Conservation (phyloP, 2,888 invertebrate genomes). For the Margaritifera margaritifera region DNA sequence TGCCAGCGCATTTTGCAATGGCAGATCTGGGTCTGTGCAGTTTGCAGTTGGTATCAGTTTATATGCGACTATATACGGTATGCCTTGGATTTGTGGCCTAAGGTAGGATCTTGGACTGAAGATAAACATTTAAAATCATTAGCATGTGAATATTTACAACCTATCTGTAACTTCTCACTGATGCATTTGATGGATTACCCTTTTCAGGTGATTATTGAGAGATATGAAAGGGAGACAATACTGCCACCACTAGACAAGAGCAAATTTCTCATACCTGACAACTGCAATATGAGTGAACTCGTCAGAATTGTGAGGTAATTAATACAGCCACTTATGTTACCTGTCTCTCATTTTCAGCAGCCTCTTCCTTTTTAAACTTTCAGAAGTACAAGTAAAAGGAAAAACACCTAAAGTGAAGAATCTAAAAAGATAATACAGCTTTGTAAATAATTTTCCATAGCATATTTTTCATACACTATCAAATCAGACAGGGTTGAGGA, state of each 20-base stretch:
- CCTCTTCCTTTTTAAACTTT: background rate
- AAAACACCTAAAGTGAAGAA: background rate
- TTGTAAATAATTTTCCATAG: no score
- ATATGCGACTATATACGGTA: no score
- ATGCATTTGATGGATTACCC: constrained; percentile 3
- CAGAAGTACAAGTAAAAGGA: background rate
- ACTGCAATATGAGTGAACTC: constrained; percentile 77
- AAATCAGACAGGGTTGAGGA: no score
- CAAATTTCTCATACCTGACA: constrained; percentile 77
- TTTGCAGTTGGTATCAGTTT: no score
- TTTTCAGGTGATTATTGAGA: constrained; percentile 75
- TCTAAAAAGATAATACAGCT: no score
- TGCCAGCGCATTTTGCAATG: no score
- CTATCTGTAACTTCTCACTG: no score
- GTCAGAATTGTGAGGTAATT: constrained; percentile 76
- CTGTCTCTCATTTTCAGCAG: background rate
- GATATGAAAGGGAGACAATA: constrained; percentile 75
- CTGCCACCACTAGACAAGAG: constrained; percentile 76
- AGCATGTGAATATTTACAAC: background rate
- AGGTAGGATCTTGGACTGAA: no score
- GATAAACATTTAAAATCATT: background rate
- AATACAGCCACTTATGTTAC: background rate
- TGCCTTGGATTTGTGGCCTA: no score
- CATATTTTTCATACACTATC: no score
- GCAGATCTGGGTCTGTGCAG: no score